Percentiles rank a stretch among this genome's conserved stretches.
phyloP scores from a whole-genome alignment of 2,888 invertebrate species.

The Graphium colonna region DNA sequence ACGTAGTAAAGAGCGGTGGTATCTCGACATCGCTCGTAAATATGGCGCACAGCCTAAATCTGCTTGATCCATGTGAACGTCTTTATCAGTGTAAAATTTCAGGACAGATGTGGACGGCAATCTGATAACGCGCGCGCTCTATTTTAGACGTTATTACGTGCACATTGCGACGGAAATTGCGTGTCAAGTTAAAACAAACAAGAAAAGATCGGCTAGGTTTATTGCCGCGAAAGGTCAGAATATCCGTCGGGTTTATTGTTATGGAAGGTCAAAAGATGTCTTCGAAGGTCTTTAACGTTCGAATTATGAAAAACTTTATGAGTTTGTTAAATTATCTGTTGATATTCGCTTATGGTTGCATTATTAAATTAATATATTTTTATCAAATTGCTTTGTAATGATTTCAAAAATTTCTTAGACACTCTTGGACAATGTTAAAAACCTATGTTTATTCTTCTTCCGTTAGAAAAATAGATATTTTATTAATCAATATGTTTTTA shows the following conservation, averaged over 20 bases:
- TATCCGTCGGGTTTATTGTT: neutral
- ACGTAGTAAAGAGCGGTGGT: conserved; percentile 64
- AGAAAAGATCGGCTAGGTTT: neutral
- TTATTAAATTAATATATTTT: too few relatives aligned
- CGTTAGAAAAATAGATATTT: too few relatives aligned
- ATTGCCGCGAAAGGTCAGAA: conserved; percentile 8
- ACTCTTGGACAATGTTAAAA: too few relatives aligned
- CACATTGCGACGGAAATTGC: neutral
- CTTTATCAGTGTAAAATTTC: conserved; percentile 44
- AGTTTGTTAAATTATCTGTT: too few relatives aligned
- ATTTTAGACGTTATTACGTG: conserved; percentile 16
- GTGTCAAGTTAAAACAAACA: neutral
- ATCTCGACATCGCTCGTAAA: conserved; percentile 36
- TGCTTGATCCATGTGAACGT: conserved; percentile 35
- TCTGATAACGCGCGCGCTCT: conserved; percentile 24
- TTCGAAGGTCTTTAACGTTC: too few relatives aligned
- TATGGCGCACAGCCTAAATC: conserved; percentile 36
- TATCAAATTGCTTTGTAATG: too few relatives aligned
- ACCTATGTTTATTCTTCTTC: too few relatives aligned
- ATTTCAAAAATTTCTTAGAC: too few relatives aligned
- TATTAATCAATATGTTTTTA: too few relatives aligned
- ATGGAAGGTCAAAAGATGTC: neutral
- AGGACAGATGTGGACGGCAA: conserved; percentile 30
- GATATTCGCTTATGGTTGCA: too few relatives aligned
- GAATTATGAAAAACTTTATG: too few relatives aligned